Evolutionary conservation across 2,113 vertebrate genomes (phyloP), one percentile per base, ranked within the genome.

Genomic region (Paratilapia polleni): DNA sequence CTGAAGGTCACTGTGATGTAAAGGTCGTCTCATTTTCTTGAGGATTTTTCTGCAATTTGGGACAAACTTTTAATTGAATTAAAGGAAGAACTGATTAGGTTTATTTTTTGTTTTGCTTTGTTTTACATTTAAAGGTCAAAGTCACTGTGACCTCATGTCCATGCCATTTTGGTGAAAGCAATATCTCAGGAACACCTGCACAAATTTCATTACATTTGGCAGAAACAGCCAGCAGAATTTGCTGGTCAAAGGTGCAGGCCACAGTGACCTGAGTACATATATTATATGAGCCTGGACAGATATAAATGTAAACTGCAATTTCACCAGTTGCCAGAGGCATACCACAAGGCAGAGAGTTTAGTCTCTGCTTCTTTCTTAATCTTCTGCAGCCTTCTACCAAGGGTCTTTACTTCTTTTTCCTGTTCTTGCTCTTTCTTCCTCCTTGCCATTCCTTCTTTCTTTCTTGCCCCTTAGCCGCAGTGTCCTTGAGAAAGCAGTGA

Each of bases 401-500:
- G 5, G 20, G 52, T 49, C 47, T 88, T 63, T 61, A 15, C 56
- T 43, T 61, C 59, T 11, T 54, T 79, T 36, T 81, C 43, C 3
- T 54, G 22, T 22, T 20, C 34, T 43, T 26, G 28, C 58, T 31
- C 81, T 26, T 80, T 56, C 82, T 81, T 85, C 80, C 43, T 5
- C 17, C 74, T 47, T 91, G 83, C 87, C 90, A 78, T 76, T 84
- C 75, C 64, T 90, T 82, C 74, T 74, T 52, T 87, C 62, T 83
- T 83, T 78, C 83, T 88, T 80, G 77, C 78, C 86, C 87, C 77
- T 87, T 85, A 91, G 91, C 94, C 89, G 93, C 95, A 96, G 94
- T 96, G 94, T 95, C 95, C 95, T 95, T 95, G 94, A 94, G 70
- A 88, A 95, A 86, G 87, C 91, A 90, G 76, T 93, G 94, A 94